Percentiles rank a stretch among this genome's conserved stretches.
These are phyloP conservation scores for Tiliacea aurago DNA, from an alignment of 2,888 invertebrate genomes.

Conservation along the genomic window DNA sequence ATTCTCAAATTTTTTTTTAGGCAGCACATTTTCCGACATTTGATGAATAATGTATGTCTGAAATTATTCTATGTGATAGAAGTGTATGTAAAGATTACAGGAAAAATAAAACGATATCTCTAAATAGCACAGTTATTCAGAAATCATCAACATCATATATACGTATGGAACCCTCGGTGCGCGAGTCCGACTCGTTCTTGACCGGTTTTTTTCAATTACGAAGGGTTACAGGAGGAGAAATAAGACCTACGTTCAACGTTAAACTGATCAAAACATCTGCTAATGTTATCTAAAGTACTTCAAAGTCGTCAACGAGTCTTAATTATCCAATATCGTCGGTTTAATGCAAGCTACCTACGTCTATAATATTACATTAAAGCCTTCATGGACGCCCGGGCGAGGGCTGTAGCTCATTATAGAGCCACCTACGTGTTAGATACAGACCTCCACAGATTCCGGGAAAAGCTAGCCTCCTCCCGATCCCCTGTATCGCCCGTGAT, in stretches of 20 bases:
- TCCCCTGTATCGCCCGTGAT: conserved; percentile 51
- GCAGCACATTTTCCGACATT: too few relatives aligned
- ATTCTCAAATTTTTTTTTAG: too few relatives aligned
- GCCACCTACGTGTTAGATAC: conserved; percentile 25
- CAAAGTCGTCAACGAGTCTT: not conserved
- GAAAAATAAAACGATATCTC: too few relatives aligned
- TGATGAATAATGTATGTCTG: too few relatives aligned
- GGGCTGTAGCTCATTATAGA: conserved; percentile 26
- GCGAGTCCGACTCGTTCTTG: too few relatives aligned
- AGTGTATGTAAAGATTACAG: too few relatives aligned
- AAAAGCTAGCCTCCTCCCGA: conserved; percentile 43
- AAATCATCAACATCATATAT: too few relatives aligned
- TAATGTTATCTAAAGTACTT: conserved; percentile 7
- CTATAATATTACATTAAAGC: conserved; percentile 6
- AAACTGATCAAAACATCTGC: not conserved
- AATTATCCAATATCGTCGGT: not conserved
- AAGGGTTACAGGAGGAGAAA: not conserved
- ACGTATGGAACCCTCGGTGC: too few relatives aligned
- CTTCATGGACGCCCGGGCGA: conserved; percentile 27
- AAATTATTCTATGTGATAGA: too few relatives aligned
- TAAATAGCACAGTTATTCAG: too few relatives aligned
- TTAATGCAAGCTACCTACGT: conserved; percentile 4
- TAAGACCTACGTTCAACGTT: not conserved
- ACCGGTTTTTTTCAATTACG: conserved; percentile 4
- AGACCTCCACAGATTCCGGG: conserved; percentile 43